Percentiles rank a stretch among this genome's conserved stretches.
phyloP scores from a whole-genome alignment of 2,888 invertebrate species.

The Hyposoter didymator region DNA sequence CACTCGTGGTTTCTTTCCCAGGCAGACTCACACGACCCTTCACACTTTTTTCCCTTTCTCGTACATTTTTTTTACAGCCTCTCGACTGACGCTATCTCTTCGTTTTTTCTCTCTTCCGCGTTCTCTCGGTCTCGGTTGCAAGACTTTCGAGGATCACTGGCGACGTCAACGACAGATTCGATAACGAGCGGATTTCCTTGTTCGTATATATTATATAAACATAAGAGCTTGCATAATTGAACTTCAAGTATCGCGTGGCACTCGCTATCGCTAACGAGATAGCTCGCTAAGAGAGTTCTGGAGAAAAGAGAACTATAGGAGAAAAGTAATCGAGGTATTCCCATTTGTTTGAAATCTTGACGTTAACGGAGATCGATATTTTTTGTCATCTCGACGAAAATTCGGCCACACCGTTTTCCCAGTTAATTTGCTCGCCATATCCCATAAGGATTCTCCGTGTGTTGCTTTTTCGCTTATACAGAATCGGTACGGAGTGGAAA shows the following conservation, averaged over 20 bases:
- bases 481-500: background rate
- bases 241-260: background rate
- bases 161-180: conserved; percentile 18
- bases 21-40: conserved; percentile 4
- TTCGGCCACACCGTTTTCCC: background rate
- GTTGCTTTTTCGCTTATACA: background rate
- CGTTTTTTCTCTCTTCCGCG: background rate
- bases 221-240: conserved; percentile 17
- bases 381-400: background rate
- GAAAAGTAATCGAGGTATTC: conserved; percentile 28
- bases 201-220: conserved; percentile 7
- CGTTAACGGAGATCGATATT: background rate
- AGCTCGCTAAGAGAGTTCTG: background rate
- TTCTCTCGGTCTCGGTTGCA: background rate
- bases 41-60: conserved; percentile 27
- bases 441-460: background rate
- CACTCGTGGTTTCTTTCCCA: conserved; percentile 30
- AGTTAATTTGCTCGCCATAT: background rate
- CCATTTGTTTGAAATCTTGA: background rate
- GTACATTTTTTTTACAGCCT: background rate
- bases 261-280: conserved; percentile 34
- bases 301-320: background rate
- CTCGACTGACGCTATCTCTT: conserved; percentile 5
- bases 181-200: conserved; percentile 43
- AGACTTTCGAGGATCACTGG: conserved; percentile 21